Evolutionary conservation across 2,888 invertebrate genomes (phyloP).

Genomic region (Lomographa bimaculata): DNA sequence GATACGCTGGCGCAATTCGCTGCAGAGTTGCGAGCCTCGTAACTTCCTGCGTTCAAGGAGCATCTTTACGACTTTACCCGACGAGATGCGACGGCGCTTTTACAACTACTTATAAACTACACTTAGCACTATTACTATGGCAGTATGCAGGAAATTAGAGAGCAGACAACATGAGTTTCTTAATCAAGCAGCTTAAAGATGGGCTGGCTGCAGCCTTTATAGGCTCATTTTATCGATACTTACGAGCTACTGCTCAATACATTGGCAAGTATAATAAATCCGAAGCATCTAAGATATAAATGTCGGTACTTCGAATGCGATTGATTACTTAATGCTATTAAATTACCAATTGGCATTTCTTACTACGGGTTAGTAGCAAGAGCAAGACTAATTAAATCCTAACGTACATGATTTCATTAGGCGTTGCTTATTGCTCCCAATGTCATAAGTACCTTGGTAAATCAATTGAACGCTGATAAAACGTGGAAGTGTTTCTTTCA

Average conservation of each 20-base stretch:
- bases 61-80: conserved; percentile 43
- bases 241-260: conserved; percentile 21
- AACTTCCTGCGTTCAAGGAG: conserved; percentile 60
- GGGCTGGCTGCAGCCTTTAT: conserved; percentile 49
- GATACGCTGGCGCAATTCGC: conserved; percentile 31
- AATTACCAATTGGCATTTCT: conserved; percentile 12
- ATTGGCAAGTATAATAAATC: conserved; percentile 45
- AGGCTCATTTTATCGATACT: conserved; percentile 18
- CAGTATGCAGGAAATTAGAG: conserved; percentile 74
- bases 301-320: conserved; percentile 22
- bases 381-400: conserved; percentile 1
- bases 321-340: conserved; percentile 28
- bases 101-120: conserved; percentile 54
- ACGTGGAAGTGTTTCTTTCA: no score
- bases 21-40: conserved; percentile 51
- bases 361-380: conserved; percentile 7
- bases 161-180: conserved; percentile 66
- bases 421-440: no score
- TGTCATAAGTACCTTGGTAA: no score
- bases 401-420: no score
- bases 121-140: conserved; percentile 62
- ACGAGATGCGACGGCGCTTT: conserved; percentile 44
- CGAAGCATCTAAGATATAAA: conserved; percentile 23
- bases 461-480: no score
- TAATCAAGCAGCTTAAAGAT: conserved; percentile 67